Evolutionary conservation across 2,888 invertebrate genomes (phyloP), one percentile per base, ranked within the genome.

Genomic region (Salpingus planirostris): DNA sequence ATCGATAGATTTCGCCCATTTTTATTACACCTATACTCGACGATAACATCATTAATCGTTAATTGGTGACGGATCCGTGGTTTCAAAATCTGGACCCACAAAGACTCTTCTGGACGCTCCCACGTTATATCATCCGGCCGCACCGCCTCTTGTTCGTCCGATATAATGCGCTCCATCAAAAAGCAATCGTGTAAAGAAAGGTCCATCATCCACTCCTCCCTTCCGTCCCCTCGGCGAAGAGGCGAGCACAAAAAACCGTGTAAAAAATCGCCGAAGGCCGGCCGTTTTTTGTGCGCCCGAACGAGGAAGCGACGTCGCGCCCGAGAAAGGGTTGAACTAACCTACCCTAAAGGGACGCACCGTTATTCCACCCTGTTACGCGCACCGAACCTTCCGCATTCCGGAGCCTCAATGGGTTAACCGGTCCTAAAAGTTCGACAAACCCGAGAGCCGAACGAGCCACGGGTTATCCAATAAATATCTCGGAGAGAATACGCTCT

Each of bases 311-410:
- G 42, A 36, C 37, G 40, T 38, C 40, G 33, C 33, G 38, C 23
- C 36, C 25, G 43, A 39, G 45, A 41, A 54, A 54, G 54, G 54
- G 54, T 55, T 55, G 50, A 38, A 46, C 49, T 49, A 55, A 56
- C 54, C 56, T 54, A 46, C 47, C 48, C 46, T 40, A 49, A 50
- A 46, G 49, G n/a, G n/a, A 43, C 31, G 43, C 51, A 49, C 56
- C 55, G 53, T 56, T 55, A 54, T 46, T 43, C 47, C 47, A 51
- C 51, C 54, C 53, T 49, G 44, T 42, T 46, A 46, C 41, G 44
- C 40, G 36, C 21, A n/a, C n/a, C 37, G 41, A 46, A 49, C 50
- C 56, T 56, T 56, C 56, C 56, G 56, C 56, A 56, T 56, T 55
- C 55, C 54, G 27, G 27, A 47, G 38, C 10, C 21, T 31, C 32